Evolutionary conservation across 1,140 invertebrate species (phyloP).

Genomic region (Heliconius hewitsoni): DNA sequence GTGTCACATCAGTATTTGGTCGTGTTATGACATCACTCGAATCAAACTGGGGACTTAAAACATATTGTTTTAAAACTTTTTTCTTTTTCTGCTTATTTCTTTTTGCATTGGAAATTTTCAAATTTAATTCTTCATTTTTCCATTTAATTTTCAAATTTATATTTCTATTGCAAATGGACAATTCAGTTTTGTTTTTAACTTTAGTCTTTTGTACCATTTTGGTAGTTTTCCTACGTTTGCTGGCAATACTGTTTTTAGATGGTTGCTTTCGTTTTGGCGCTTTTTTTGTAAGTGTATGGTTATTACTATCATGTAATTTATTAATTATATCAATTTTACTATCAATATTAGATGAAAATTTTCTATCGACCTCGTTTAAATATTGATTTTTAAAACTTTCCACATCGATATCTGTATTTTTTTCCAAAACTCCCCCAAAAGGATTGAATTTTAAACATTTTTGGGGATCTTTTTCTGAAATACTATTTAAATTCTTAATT

Average conservation of each 20-base stretch:
- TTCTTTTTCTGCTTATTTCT: slow-evolving; percentile 25
- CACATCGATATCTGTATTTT: slow-evolving; percentile 54
- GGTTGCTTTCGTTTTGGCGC: slow-evolving; percentile 35
- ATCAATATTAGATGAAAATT: slow-evolving; percentile 18
- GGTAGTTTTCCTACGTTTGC: slow-evolving; percentile 31
- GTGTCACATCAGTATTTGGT: slow-evolving; percentile 44
- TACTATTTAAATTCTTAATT: slow-evolving; percentile 32
- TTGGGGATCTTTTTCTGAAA: slow-evolving; percentile 31
- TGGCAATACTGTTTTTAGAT: slow-evolving; percentile 11
- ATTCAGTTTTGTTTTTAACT: slow-evolving; percentile 35
- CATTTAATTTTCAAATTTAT: slow-evolving; percentile 58
- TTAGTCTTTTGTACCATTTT: slow-evolving; percentile 22
- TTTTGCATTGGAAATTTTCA: slow-evolving; percentile 42
- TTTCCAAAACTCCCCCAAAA: slow-evolving; percentile 39
- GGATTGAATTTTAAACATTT: slow-evolving; percentile 59
- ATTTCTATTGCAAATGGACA: slow-evolving; percentile 50
- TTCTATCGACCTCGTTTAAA: slow-evolving; percentile 54
- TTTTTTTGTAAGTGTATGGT: slow-evolving; percentile 37
- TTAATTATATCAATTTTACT: background rate
- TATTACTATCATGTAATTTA: background rate
- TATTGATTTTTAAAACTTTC: slow-evolving; percentile 66
- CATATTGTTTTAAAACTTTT: slow-evolving; percentile 56
- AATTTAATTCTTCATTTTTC: slow-evolving; percentile 45
- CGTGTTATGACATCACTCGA: slow-evolving; percentile 31
- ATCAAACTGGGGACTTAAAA: slow-evolving; percentile 42